Conservation (phyloP, 1,140 invertebrate genomes). For the Cheumatopsyche charites region DNA sequence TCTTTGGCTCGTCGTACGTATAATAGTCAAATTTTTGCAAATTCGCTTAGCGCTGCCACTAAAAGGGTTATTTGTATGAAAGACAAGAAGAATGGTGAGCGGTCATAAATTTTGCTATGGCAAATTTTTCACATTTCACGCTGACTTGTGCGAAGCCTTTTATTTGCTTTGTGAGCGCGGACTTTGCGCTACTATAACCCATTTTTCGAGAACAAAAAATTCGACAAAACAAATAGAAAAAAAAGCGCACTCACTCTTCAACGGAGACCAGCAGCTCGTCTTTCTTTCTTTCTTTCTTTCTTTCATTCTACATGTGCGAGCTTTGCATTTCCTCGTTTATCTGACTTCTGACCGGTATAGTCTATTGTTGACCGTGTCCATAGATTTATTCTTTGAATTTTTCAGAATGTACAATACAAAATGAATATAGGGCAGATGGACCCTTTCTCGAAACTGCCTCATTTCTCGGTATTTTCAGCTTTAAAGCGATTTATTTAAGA, state of each 20-base stretch:
- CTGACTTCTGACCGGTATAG: too few relatives aligned
- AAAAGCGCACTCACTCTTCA: not conserved
- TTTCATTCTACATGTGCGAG: too few relatives aligned
- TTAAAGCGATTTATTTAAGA: too few relatives aligned
- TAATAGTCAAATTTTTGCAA: slow-evolving; percentile 43
- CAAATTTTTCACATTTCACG: slow-evolving; percentile 41
- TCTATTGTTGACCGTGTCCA: too few relatives aligned
- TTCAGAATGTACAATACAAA: too few relatives aligned
- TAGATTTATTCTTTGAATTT: too few relatives aligned
- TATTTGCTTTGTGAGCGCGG: slow-evolving; percentile 30
- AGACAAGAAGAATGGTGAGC: slow-evolving; percentile 30
- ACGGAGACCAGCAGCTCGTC: not conserved
- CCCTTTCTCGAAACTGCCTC: too few relatives aligned
- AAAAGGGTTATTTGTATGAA: slow-evolving; percentile 43
- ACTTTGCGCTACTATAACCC: slow-evolving; percentile 26
- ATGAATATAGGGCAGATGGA: too few relatives aligned
- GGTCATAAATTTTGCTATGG: slow-evolving; percentile 44
- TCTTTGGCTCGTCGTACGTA: slow-evolving; percentile 1
- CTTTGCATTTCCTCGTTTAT: too few relatives aligned
- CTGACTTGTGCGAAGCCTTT: slow-evolving; percentile 37
- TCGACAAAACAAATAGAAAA: not conserved
- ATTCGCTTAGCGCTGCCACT: slow-evolving; percentile 39
- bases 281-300: not conserved
- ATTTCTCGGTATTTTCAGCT: too few relatives aligned
- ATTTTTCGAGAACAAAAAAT: slow-evolving; percentile 19